Base-by-base conservation (phyloP, 1,140 invertebrate species). In the Diorhabda elongata region DNA sequence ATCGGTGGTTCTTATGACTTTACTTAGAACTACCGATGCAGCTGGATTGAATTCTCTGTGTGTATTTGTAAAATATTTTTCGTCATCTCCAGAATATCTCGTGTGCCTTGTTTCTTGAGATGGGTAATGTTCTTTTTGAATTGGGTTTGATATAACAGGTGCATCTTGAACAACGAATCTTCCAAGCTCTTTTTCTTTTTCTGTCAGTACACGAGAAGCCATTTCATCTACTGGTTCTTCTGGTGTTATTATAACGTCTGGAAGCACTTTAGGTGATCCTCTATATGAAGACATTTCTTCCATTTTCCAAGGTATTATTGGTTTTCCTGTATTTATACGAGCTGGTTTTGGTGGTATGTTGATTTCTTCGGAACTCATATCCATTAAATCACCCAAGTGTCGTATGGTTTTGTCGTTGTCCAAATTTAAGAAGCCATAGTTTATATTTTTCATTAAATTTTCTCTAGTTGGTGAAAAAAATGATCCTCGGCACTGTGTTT, bases 101-200 rank as follows among this genome's bases (percentile, higher is more conserved):
- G 67, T 44, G 52, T 71, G 65, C n/a, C 64, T 56, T 2, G 69
- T 52, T 67, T 71, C 69, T 44, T 60, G 59, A 42, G 68, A 56
- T 59, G 65, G 47, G 61, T 64, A 62, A 8, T 58, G 59, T 47
- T 64, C 42, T 59, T 67, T 61, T 57, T 63, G 43, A 26, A 64
- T 26, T 44, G 60, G 61, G 52, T 71, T 66, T 7, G 44, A 52
- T 45, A 71, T 67, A 2, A 44, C 61, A 6, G 70, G 70, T 42
- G 57, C 47, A 58, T 71, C 70, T 6, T 66, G 57, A n/a, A 66
- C 68, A 7, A 71, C 67, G 42, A 44, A 60, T 42, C 65, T 59
- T 47, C 65, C 65, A 5, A 67, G 44, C 42, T 59, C 44, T 5
- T 7, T 59, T 26, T 67, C 57, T 9, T 60, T n/a, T 9, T 45